These are phyloP conservation scores for Sceloporus tristichus DNA, from an alignment of 2,113 vertebrate species.

Conservation along the genomic window DNA sequence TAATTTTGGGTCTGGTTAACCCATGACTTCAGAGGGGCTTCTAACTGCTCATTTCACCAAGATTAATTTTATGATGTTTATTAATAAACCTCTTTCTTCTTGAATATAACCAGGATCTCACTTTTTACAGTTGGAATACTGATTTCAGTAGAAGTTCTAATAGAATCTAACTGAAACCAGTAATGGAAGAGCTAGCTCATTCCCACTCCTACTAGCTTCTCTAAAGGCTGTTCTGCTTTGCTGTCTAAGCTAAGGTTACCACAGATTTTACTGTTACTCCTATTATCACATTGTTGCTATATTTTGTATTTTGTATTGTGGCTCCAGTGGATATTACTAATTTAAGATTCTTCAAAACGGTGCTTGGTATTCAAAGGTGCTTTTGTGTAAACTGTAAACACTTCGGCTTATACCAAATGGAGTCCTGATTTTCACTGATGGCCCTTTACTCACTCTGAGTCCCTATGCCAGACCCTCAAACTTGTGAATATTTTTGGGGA, in stretches of 20 bases:
- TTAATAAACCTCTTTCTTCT: background rate
- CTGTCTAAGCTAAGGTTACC: background rate
- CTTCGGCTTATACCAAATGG: background rate
- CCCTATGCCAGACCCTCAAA: no score
- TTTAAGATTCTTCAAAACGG: background rate
- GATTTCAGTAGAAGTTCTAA: background rate
- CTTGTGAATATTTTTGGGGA: background rate
- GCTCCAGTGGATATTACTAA: no score
- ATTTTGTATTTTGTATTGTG: no score
- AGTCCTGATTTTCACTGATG: background rate
- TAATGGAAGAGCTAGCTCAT: background rate
- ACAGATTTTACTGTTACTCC: background rate
- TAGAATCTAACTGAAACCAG: background rate
- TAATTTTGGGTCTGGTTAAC: background rate
- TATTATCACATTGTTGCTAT: background rate
- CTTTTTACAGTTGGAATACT: conserved; percentile 2
- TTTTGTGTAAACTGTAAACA: background rate
- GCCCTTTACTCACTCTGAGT: background rate
- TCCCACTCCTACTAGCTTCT: background rate
- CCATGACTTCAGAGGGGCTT: background rate
- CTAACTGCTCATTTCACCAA: background rate
- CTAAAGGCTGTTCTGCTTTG: background rate
- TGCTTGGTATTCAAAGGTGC: background rate
- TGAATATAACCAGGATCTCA: background rate
- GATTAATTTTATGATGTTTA: background rate